Base-by-base conservation (phyloP, 2,888 invertebrate genomes). In the Euproctis similis region DNA sequence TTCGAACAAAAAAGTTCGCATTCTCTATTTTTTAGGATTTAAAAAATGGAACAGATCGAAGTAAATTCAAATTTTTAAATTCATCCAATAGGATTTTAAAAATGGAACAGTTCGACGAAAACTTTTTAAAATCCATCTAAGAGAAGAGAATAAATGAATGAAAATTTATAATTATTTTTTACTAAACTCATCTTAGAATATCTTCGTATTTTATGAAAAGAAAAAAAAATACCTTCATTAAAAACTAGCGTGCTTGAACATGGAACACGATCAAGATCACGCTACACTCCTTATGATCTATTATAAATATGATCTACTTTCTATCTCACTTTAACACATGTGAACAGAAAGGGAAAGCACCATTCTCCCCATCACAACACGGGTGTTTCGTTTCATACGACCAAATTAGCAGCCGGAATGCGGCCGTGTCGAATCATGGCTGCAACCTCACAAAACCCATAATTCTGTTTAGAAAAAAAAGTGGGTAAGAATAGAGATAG, bases 361-460 rank as follows among this genome's bases (percentile, higher is more conserved):
- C 30, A 29, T 26, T 4, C 24, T 18, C 24, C 13, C 24, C 26
- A 31, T 34, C 34, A 43, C 35, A 46, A 44, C 53, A 57, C 46
- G 52, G 53, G 49, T 59, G 61, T 62, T 59, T 39, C 36, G 51
- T 56, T 60, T 68, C 64, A 47, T 50, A 51, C 41, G 42, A 63
- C 59, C 63, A 71, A 77, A 80, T 81, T 76, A 78, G 68, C 70
- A 71, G 69, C 60, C 55, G 78, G 80, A 77, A 77, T 80, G 78
- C 53, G 64, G 59, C 70, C 68, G 63, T 65, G 63, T 71, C 75
- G 67, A 78, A 81, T 71, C 61, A 55, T 72, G 60, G 64, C 59
- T 73, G 76, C 76, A 73, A 74, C 75, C 64, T 66, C 65, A 76
- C 70, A 75, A 42, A n/a, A 71, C 64, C 57, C 57, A 73, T 78